Evolutionary conservation across 2,888 invertebrate species (phyloP), one percentile per base, ranked within the genome.

Genomic region (Netelia fuscicornis): DNA sequence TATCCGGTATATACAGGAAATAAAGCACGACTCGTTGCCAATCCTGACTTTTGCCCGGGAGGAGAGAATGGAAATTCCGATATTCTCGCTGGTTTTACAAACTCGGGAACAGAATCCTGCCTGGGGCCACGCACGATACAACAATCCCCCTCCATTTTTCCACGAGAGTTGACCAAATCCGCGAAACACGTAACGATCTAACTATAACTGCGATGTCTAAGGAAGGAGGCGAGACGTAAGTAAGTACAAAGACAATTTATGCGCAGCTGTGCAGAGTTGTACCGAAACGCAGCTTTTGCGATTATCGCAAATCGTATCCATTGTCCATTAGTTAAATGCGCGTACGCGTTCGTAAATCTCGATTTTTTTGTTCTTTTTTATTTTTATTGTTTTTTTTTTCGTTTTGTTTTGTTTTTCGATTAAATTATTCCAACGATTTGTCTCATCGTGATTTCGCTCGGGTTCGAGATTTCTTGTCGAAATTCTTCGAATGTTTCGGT

Each of bases 31-130:
- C 48, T 48, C 25, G 44, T 56, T 77, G 74, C 84, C 65, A 81
- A 84, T 81, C 65, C 81, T 17, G 17, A 6, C 56, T 17, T 65
- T 67, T 65, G 78, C 70, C 37, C 42, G 71, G 23, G 44, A 52
- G 81, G 44, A 52, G 81, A 78, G 77, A 84, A 84, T 81, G 84
- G 84, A 78, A 84, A 84, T 81, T 65, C 81, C 84, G 78, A 81
- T 81, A n/a, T 84, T 84, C 68, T 81, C 84, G 68, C 60, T 48
- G 60, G 68, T 78, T 78, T 78, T 68, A 72, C 67, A 62, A 56
- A 13, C 17, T 44, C 25, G 60, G 2, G 67, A 37, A 48, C 8
- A 60, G 30, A 70, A 68, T 70, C 48, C 9, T 58, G 48, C 56
- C 42, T 20, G 13, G 60, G 77, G 52, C 56, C 20, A 11, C 30